Evolutionary conservation across 2,113 vertebrate species (phyloP).

Genomic region (Calyptommatus sinebrachiatus): DNA sequence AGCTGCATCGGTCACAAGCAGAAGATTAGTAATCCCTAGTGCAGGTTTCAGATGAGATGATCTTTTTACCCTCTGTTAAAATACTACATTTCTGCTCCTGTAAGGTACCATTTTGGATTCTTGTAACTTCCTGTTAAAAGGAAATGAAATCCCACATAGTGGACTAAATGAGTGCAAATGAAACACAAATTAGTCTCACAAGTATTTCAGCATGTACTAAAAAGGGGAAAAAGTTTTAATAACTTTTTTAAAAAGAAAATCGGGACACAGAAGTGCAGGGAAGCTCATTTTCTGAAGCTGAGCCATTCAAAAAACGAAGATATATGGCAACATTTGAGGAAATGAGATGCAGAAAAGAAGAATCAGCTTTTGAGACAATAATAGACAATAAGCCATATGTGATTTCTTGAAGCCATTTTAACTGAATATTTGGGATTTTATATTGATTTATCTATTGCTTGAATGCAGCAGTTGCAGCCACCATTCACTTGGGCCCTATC

Average conservation of each 20-base stretch:
- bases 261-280: not conserved
- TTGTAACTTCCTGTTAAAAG: not conserved
- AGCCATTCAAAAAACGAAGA: not conserved
- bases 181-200: not conserved
- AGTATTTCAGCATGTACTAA: not conserved
- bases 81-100: constrained; percentile 37
- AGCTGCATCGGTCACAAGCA: no score
- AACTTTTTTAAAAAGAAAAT: not conserved
- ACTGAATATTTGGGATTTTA: constrained; percentile 29
- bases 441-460: not conserved
- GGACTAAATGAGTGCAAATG: not conserved
- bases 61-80: not conserved
- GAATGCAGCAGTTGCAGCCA: not conserved
- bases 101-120: constrained; percentile 40
- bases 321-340: not conserved
- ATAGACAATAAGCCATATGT: not conserved
- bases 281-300: not conserved
- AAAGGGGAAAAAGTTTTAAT: not conserved
- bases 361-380: not conserved
- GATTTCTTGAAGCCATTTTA: not conserved
- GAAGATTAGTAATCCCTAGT: no score
- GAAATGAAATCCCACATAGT: not conserved
- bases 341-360: not conserved
- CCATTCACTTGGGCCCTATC: not conserved
- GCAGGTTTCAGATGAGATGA: not conserved